Evolutionary conservation across 2,888 invertebrate genomes (phyloP).

Genomic region (Drosophila nigricruria): DNA sequence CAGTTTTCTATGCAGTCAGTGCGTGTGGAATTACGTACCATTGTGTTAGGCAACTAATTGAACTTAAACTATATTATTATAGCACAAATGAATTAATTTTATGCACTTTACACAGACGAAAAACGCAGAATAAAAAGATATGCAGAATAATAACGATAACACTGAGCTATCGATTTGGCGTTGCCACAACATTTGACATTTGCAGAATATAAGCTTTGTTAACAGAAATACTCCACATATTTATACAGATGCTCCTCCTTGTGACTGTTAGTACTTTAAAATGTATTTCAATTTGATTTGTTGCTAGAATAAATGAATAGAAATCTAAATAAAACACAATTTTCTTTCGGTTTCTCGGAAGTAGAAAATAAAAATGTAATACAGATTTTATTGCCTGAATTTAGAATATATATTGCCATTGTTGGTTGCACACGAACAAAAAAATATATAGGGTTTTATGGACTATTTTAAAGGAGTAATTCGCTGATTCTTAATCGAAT

Average conservation of each 20-base stretch:
- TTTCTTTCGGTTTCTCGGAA: slow-evolving; percentile 40
- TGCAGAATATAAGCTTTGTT: not conserved
- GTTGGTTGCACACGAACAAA: slow-evolving; percentile 41
- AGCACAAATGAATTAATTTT: slow-evolving; percentile 39
- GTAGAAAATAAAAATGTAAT: slow-evolving; percentile 43
- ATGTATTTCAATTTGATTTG: not conserved
- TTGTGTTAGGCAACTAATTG: slow-evolving; percentile 52
- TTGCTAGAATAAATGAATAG: no score
- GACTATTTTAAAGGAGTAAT: slow-evolving; percentile 28
- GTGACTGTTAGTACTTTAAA: not conserved
- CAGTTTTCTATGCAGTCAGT: not conserved
- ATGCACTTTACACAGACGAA: slow-evolving; percentile 63
- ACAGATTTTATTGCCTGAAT: slow-evolving; percentile 64
- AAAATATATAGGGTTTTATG: not conserved
- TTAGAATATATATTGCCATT: slow-evolving; percentile 53
- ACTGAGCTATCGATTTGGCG: slow-evolving; percentile 29
- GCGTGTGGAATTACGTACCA: slow-evolving; percentile 48
- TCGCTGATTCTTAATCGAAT: slow-evolving; percentile 26
- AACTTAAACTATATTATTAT: slow-evolving; percentile 53
- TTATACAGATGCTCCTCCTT: not conserved
- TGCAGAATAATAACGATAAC: slow-evolving; percentile 54
- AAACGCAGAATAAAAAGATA: slow-evolving; percentile 53
- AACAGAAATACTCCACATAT: slow-evolving; percentile 1
- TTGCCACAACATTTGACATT: slow-evolving; percentile 34
- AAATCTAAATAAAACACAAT: slow-evolving; percentile 30